A percentile compares a stretch with the other conserved stretches of the same genome.
phyloP scores from a whole-genome alignment of 1,140 invertebrate genomes.

The Philopotamus ludificatus region DNA sequence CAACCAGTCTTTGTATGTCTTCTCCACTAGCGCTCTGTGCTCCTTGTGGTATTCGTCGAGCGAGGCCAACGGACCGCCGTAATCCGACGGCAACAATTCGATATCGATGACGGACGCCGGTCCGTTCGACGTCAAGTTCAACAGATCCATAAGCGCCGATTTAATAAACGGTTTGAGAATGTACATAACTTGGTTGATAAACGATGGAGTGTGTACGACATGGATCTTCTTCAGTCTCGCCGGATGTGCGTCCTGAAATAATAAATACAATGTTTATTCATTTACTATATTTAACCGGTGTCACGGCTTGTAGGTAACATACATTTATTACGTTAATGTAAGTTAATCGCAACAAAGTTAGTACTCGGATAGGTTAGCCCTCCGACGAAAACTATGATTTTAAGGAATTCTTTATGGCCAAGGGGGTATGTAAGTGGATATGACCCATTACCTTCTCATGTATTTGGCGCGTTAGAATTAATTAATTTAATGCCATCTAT shows the following conservation, averaged over 20 bases:
- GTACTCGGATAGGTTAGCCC: too few relatives aligned
- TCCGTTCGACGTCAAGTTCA: slow-evolving; percentile 56
- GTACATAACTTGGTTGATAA: slow-evolving; percentile 63
- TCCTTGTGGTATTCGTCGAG: slow-evolving; percentile 53
- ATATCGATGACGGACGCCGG: slow-evolving; percentile 51
- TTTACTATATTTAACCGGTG: too few relatives aligned
- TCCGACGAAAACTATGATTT: too few relatives aligned
- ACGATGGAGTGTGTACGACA: slow-evolving; percentile 60
- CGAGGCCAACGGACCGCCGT: slow-evolving; percentile 50
- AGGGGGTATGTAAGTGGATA: too few relatives aligned
- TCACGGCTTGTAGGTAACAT: too few relatives aligned
- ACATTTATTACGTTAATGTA: too few relatives aligned
- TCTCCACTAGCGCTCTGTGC: slow-evolving; percentile 53
- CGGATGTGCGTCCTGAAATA: slow-evolving; percentile 60
- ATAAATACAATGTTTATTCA: too few relatives aligned
- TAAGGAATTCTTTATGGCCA: too few relatives aligned
- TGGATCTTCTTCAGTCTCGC: slow-evolving; percentile 60
- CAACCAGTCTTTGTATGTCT: slow-evolving; percentile 53
- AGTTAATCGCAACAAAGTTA: too few relatives aligned
- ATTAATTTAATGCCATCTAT: too few relatives aligned
- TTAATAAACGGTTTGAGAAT: slow-evolving; percentile 60
- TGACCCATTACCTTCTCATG: too few relatives aligned
- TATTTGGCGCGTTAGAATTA: too few relatives aligned
- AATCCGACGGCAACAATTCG: slow-evolving; percentile 53
- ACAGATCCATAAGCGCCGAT: slow-evolving; percentile 56